phyloP scores from a whole-genome alignment of 1,140 invertebrate genomes.

The Drosophila pectinifera region DNA sequence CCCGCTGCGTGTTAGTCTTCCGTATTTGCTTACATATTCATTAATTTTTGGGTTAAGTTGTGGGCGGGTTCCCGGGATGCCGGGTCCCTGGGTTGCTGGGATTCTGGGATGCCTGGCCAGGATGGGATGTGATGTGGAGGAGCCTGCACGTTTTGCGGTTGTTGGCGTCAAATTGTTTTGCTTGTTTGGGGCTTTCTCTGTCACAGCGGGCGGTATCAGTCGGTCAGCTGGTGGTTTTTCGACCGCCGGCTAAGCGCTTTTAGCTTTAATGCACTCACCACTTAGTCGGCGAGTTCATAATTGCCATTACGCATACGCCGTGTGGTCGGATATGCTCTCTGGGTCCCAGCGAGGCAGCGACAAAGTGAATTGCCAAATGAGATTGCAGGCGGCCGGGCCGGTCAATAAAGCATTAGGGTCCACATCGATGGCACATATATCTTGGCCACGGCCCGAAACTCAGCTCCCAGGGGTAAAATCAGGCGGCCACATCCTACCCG shows the following conservation, averaged over 20 bases:
- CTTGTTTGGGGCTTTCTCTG: constrained; percentile 75
- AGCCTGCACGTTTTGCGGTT: constrained; percentile 74
- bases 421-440: constrained; percentile 34
- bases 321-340: constrained; percentile 54
- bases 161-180: constrained; percentile 81
- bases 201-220: constrained; percentile 76
- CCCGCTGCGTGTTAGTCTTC: constrained; percentile 64
- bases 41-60: constrained; percentile 82
- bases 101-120: too few species aligned
- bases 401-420: constrained; percentile 39
- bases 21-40: constrained; percentile 82
- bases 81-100: neutral
- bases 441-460: constrained; percentile 4
- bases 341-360: neutral
- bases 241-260: constrained; percentile 72
- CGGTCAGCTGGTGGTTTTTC: constrained; percentile 61
- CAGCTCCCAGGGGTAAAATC: constrained; percentile 30
- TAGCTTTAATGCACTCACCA: constrained; percentile 71
- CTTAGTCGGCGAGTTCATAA: constrained; percentile 62
- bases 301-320: constrained; percentile 75
- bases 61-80: constrained; percentile 41
- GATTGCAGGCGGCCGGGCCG: constrained; percentile 31
- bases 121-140: neutral
- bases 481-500: constrained; percentile 32
- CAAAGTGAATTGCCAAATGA: constrained; percentile 54